Evolutionary conservation across 2,113 vertebrate genomes (phyloP).

Genomic region (Pelecanus crispus): DNA sequence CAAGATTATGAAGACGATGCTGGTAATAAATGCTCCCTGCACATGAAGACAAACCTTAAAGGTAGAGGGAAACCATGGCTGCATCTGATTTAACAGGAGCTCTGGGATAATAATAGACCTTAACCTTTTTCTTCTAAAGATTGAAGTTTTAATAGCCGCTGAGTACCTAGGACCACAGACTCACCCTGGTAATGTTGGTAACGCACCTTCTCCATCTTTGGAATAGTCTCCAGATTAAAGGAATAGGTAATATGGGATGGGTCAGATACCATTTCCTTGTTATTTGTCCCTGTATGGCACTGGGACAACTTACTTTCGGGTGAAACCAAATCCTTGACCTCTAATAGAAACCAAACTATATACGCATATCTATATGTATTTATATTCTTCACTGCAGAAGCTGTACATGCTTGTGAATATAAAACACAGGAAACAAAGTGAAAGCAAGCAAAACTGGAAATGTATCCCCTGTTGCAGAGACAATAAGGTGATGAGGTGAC

Average conservation of each 20-base stretch:
- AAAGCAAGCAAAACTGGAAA: background rate
- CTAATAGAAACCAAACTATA: background rate
- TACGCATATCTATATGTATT: background rate
- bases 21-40: background rate
- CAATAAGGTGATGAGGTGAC: background rate
- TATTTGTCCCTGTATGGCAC: background rate
- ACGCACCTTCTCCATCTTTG: background rate
- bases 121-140: background rate
- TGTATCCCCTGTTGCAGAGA: background rate
- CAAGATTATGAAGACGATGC: constrained; percentile 7
- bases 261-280: background rate
- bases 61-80: background rate
- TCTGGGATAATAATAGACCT: background rate
- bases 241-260: background rate
- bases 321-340: background rate
- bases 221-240: background rate
- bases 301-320: background rate
- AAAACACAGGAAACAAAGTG: background rate
- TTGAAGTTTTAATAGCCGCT: background rate
- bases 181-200: background rate
- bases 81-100: background rate
- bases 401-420: background rate
- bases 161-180: background rate
- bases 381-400: background rate
- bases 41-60: background rate